A percentile compares a stretch with the other conserved stretches of the same genome.
Evolutionary conservation across 2,888 invertebrate species (phyloP).

Genomic region (Brachyptera putata): DNA sequence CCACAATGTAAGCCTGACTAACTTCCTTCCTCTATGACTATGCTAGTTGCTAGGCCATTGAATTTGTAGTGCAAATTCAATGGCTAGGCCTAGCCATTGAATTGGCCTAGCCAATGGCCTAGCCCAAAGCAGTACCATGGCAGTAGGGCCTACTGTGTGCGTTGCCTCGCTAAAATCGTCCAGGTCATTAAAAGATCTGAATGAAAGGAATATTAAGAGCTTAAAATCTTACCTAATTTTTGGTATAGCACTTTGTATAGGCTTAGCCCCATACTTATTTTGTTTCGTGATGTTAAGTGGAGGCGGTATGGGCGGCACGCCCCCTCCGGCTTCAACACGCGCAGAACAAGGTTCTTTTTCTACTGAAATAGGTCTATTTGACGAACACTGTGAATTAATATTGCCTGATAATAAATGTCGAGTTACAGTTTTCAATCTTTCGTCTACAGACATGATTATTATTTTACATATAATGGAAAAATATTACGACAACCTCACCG

Average conservation of each 20-base stretch:
- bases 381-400: not conserved
- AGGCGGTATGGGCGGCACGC: not conserved
- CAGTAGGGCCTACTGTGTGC: too few relatives aligned
- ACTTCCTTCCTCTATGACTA: too few relatives aligned
- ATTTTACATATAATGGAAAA: too few relatives aligned
- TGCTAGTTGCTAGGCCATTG: too few relatives aligned
- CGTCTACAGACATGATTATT: conserved; percentile 21
- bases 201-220: not conserved
- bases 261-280: conserved; percentile 8
- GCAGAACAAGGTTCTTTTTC: conserved; percentile 4
- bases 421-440: conserved; percentile 21
- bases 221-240: conserved; percentile 37
- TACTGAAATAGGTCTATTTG: not conserved
- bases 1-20: too few relatives aligned
- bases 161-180: too few relatives aligned
- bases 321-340: not conserved
- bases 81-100: too few relatives aligned
- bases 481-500: too few relatives aligned
- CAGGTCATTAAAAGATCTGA: not conserved
- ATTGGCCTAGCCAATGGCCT: too few relatives aligned
- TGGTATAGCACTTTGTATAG: conserved; percentile 38
- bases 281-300: not conserved
- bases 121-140: too few relatives aligned
- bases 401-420: conserved; percentile 7
- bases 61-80: too few relatives aligned